Conservation (phyloP, 2,113 vertebrate genomes). For the Microtus oregoni region DNA sequence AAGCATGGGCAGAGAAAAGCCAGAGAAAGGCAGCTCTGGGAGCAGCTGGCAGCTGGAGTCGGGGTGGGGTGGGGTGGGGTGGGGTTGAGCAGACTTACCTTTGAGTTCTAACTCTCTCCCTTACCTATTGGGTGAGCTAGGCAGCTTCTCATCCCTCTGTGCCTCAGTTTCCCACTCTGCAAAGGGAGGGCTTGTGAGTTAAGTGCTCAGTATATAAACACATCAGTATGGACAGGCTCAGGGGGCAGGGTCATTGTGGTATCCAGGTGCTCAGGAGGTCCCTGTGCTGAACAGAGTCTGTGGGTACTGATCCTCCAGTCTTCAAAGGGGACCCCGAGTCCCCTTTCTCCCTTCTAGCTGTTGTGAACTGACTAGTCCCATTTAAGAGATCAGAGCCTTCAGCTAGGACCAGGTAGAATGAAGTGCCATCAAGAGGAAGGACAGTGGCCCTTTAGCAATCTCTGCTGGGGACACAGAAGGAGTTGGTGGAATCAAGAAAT, state of each 20-base stretch:
- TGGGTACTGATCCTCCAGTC: background rate
- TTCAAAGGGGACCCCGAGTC: background rate
- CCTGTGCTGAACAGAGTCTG: rapidly evolving
- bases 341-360: too few relatives aligned
- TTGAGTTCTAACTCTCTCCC: background rate
- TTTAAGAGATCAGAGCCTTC: background rate
- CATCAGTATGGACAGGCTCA: rapidly evolving
- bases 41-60: too few relatives aligned
- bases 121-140: rapidly evolving
- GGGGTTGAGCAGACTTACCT: background rate
- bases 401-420: rapidly evolving
- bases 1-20: background rate
- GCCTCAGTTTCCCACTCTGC: background rate
- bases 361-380: background rate
- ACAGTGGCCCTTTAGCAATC: background rate
- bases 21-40: background rate
- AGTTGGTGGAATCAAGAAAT: background rate
- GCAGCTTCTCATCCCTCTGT: background rate
- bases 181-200: background rate
- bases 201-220: too few relatives aligned
- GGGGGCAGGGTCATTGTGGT: rapidly evolving
- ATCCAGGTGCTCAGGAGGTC: rapidly evolving
- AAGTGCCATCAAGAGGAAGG: rapidly evolving
- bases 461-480: background rate
- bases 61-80: too few relatives aligned